A percentile compares a stretch with the other conserved stretches of the same genome.
Conservation (phyloP, 2,888 invertebrate genomes). For the Rhopalosiphum nymphaeae region DNA sequence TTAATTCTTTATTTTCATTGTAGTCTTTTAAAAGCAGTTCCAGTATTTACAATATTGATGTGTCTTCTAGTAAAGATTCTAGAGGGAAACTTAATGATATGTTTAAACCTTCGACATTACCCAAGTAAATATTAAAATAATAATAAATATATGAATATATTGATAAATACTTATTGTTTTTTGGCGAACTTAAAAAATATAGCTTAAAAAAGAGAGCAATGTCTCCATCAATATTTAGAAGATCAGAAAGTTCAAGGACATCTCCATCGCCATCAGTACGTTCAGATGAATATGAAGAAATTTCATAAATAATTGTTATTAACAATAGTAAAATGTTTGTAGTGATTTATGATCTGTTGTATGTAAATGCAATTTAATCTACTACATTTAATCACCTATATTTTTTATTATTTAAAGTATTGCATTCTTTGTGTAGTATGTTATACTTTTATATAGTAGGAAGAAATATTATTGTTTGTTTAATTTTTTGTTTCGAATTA, state of each 20-base stretch:
- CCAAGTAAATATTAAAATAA: constrained; percentile 37
- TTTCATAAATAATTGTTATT: neutral
- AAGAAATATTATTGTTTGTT: neutral
- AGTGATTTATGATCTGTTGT: neutral
- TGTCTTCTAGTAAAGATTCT: constrained; percentile 28
- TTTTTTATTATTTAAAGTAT: constrained; percentile 28
- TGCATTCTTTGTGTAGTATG: neutral
- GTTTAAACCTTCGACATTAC: constrained; percentile 59
- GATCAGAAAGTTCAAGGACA: constrained; percentile 52
- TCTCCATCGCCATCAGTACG: constrained; percentile 56
- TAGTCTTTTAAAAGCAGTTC: constrained; percentile 54
- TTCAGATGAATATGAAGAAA: constrained; percentile 64
- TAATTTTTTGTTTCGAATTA: neutral
- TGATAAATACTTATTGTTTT: neutral
- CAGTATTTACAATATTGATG: constrained; percentile 49
- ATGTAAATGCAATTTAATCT: neutral
- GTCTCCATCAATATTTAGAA: constrained; percentile 63
- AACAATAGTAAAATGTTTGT: neutral
- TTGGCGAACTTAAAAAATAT: neutral
- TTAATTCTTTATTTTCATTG: constrained; percentile 5
- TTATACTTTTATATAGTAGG: neutral
- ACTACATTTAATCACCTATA: neutral
- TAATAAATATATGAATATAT: neutral
- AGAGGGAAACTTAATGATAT: constrained; percentile 46
- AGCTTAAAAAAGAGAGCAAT: constrained; percentile 60